Conservation (phyloP, 2,797 vertebrate genomes). For the Cossypha niveicapilla region DNA sequence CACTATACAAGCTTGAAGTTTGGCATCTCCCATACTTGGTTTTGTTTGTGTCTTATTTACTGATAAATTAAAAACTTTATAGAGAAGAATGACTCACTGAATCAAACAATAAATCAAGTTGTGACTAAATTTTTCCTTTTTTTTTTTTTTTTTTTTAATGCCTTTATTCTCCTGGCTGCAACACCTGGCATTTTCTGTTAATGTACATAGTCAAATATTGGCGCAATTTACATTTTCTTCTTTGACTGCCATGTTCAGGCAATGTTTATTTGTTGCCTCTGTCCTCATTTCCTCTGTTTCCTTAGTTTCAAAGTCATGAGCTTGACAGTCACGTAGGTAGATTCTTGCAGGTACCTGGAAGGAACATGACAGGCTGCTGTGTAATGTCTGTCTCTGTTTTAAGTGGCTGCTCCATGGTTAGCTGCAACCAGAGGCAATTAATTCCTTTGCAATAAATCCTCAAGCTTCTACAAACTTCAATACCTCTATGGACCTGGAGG, state of each 20-base stretch:
- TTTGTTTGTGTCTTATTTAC: neutral
- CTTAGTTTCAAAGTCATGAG: neutral
- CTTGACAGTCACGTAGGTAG: fast-evolving
- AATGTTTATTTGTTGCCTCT: neutral
- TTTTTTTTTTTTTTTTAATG: neutral
- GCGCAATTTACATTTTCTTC: neutral
- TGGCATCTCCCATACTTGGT: neutral
- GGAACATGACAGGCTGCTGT: neutral
- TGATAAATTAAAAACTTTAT: neutral
- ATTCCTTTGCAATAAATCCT: neutral
- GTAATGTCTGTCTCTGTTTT: neutral
- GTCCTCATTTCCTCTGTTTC: neutral
- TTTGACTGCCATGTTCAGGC: neutral
- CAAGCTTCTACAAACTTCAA: neutral
- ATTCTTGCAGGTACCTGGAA: neutral
- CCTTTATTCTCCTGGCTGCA: neutral
- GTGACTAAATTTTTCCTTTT: neutral
- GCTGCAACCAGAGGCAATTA: neutral
- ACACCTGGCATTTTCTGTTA: neutral
- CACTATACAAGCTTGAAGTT: neutral
- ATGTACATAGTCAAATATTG: neutral
- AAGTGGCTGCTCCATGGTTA: neutral
- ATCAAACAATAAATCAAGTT: neutral
- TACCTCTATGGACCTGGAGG: neutral
- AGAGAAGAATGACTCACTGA: neutral